Evolutionary conservation across 2,113 vertebrate genomes (phyloP), one percentile per base, ranked within the genome.

Genomic region (Indicator maculatus): DNA sequence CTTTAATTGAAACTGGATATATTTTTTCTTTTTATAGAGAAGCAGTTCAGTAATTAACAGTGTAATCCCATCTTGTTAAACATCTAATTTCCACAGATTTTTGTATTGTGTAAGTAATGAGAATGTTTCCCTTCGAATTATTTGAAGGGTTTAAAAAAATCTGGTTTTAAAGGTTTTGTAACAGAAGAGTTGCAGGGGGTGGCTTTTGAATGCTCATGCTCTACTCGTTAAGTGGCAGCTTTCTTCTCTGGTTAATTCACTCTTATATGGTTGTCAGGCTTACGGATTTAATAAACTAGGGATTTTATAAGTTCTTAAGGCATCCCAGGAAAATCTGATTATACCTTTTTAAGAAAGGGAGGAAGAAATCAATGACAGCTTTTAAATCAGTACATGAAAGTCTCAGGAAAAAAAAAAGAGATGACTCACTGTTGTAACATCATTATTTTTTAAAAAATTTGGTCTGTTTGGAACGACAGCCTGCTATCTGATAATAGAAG

Each of bases 1-100:
- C 73, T 97, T 95, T 96, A 97, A 97, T 97, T 98, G 96, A 97
- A 97, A 96, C 88, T 96, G 94, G 96, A 96, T 92, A 93, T 96
- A 96, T 96, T 96, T 93, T 97, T 97, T 93, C 87, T 93, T 97
- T 96, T 94, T 96, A 95, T 82, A 95, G 97, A 95, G 96, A 97
- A 90, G 88, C 89, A 96, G 97, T 96, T 97, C 86, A 94, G 38
- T 97, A 95, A 91, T 96, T 96, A 96, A 93, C 61, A 88, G 92
- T 76, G 81, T 80, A 95, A 96, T 96, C 93, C 77, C 90, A 78
- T 97, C 81, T 95, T 77, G 86, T 95, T 96, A 97, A 96, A 73
- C 90, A 33, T 91, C 81, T 93, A 76, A 96, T 95, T 97, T 96
- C 88, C 91, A 88, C 93, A 91, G 91, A 91, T 96, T 94, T 67